A percentile compares a stretch with the other conserved stretches of the same genome.
phyloP scores from a whole-genome alignment of 2,113 vertebrate species.

The Toxotes chatareus region DNA sequence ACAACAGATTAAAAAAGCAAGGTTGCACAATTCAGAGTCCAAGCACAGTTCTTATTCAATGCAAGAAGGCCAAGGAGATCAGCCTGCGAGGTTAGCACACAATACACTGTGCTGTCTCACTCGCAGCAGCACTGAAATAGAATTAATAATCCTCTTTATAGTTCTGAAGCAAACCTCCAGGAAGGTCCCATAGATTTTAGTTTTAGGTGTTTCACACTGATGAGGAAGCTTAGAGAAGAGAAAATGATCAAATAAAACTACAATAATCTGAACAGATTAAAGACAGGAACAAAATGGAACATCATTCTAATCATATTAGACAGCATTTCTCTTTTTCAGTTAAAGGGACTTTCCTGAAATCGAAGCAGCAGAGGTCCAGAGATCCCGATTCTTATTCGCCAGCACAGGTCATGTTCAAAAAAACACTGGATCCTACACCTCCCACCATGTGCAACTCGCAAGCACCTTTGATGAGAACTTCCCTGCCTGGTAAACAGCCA shows the following conservation, averaged over 20 bases:
- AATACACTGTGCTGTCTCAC: constrained; percentile 5
- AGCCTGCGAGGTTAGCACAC: background rate
- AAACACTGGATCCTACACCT: no score
- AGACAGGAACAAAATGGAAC: background rate
- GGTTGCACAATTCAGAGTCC: constrained; percentile 33
- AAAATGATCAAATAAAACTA: no score
- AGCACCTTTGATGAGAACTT: no score
- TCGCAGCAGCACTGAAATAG: background rate
- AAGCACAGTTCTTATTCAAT: constrained; percentile 2
- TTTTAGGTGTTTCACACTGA: no score
- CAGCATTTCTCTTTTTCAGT: background rate
- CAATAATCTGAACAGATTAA: no score
- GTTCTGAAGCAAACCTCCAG: background rate
- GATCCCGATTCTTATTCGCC: no score
- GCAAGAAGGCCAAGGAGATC: constrained; percentile 9
- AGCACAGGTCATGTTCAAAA: no score
- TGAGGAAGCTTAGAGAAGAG: no score
- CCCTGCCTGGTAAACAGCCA: no score
- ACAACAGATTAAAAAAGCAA: constrained; percentile 20
- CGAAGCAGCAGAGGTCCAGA: no score
- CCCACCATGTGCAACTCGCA: background rate
- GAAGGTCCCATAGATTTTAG: no score
- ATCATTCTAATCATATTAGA: background rate
- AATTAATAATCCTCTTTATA: background rate
- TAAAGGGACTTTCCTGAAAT: background rate